Evolutionary conservation across 2,797 vertebrate species (phyloP), one percentile per base, ranked within the genome.

Genomic region (Aldrovandia affinis): DNA sequence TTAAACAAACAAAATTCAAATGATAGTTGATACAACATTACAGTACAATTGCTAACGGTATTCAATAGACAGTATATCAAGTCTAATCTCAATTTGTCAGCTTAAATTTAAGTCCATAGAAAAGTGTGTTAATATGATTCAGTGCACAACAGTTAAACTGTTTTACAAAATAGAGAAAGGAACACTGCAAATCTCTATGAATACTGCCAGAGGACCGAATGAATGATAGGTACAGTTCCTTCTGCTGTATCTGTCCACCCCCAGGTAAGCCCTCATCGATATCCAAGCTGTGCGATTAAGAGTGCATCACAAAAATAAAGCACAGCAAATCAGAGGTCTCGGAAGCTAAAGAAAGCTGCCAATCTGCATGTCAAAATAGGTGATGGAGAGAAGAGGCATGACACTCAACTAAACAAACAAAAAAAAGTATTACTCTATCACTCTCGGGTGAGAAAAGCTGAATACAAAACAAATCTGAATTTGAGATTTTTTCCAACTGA

Each of bases 1-100:
- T 95, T 93, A 91, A 94, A 96, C 94, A 93, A 95, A 84, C 95
- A 95, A 93, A 94, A 92, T 94, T 94, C 90, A 95, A 90, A 95
- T 96, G 93, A 94, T 93, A 96, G 97, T 97, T 97, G 96, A 97
- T 98, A 97, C 97, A 97, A 97, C 96, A 93, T 97, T 97, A 98
- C 97, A 95, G 95, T 95, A 95, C 93, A 96, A 95, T 95, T 95
- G 93, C 97, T 97, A 96, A 95, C 94, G 93, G 95, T 96, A 92
- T 95, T 95, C 95, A 92, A 93, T 92, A 94, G 95, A 96, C 94
- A 87, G 91, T 92, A 94, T 95, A 95, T 94, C 93, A 94, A 95
- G 93, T 95, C 95, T 95, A 93, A 95, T 94, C 91, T 89, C 93
- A 93, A 93, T 91, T 92, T 92, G 95, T 95, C 94, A 89, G 92